phyloP scores from a whole-genome alignment of 2,888 invertebrate genomes.

The Zygothrica quintamaculata region DNA sequence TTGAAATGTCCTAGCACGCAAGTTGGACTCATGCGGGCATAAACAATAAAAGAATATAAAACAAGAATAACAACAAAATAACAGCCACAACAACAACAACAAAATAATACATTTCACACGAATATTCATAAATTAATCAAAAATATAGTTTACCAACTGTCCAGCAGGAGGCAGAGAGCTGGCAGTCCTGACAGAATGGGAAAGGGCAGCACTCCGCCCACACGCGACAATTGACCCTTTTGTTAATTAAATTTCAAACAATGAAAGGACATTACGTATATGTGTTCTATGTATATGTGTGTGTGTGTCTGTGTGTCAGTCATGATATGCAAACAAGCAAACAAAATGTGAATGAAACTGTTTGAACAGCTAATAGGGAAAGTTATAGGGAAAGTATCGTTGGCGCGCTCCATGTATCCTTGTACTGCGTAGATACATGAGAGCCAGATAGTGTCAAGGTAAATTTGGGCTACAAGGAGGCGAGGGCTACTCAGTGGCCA shows the following conservation, averaged over 20 bases:
- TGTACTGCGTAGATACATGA: conserved; percentile 55
- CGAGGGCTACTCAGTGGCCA: conserved; percentile 24
- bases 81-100: too few relatives aligned
- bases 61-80: conserved; percentile 32
- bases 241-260: conserved; percentile 78
- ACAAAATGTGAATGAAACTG: conserved; percentile 48
- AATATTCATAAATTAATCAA: conserved; percentile 80
- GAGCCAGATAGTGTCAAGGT: conserved; percentile 65
- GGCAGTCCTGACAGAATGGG: conserved; percentile 10
- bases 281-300: conserved; percentile 24
- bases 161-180: conserved; percentile 13
- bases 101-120: too few relatives aligned
- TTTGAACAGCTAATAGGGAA: conserved; percentile 68
- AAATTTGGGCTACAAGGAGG: conserved; percentile 37
- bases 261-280: conserved; percentile 59
- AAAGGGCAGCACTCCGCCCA: conserved; percentile 40
- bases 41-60: conserved; percentile 46
- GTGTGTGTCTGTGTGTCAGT: conserved; percentile 26
- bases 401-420: conserved; percentile 17
- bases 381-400: conserved; percentile 63
- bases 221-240: conserved; percentile 81
- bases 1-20: conserved; percentile 51
- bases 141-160: conserved; percentile 69
- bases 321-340: conserved; percentile 69
- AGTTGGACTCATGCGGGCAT: conserved; percentile 54